Evolutionary conservation across 2,113 vertebrate genomes (phyloP), one percentile per base, ranked within the genome.

Genomic region (Phocoena phocoena): DNA sequence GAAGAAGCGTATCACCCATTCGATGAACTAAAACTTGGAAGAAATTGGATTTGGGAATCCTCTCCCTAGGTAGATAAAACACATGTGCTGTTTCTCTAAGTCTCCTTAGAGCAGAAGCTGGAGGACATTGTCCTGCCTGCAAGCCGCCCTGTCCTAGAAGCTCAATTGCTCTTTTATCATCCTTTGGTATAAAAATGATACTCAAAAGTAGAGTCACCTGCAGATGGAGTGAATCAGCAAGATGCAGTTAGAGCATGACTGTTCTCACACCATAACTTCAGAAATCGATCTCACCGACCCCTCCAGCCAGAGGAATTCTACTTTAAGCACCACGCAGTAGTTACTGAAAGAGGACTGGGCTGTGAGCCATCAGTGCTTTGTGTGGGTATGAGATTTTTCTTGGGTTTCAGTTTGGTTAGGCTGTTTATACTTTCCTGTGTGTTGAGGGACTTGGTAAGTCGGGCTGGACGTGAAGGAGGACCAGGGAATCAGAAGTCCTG

Each of bases 31-130:
- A 58, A 76, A 41, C 50, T 15, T 23, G 88, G 33, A 50, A 20
- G 26, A 41, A 44, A 17, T 0, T 33, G 41, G 15, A 25, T 25
- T 47, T 18, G 21, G 79, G 71, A 31, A 21, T 14, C n/a, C 33
- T 73, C 73, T 44, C 0, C 55, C 31, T 8, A 1, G 33, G 13
- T 11, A 8, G 18, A 1, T 13, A 20, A 60, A 33, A 55, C 44
- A 55, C 44, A 3, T 12, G 1, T 28, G n/a, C 20, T 60, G 11
- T 58, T 21, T 77, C 93, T n/a, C 33, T 33, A 7, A 47, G 31
- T 79, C 28, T 41, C 73, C 10, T 17, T 8, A 21, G 15, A 53
- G 11, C 60, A 74, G 36, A n/a, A 86, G 73, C 38, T 33, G 4
- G 18, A 58, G 58, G 65, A 8, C 18, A 0, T 6, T 31, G 31